Evolutionary conservation across 2,113 vertebrate genomes (phyloP), one percentile per base, ranked within the genome.

Genomic region (Smithornis capensis): DNA sequence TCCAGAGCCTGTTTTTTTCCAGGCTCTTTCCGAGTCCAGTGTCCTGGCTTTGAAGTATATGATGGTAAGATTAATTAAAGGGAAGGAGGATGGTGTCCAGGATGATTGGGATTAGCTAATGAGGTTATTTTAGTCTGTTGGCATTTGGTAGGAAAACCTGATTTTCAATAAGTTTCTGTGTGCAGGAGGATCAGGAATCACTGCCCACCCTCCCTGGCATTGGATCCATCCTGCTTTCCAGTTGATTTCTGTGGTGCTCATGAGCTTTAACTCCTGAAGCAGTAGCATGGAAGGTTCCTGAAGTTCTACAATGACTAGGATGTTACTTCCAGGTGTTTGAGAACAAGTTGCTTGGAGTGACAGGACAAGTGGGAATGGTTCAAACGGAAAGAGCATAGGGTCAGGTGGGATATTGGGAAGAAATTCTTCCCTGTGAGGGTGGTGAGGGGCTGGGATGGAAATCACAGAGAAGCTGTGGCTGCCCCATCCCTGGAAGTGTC

Each of bases 61-160:
- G 47, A 67, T 64, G 74, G 87, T 80, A 74, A 75, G 95, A 31
- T 78, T 90, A 87, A 93, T 92, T 57, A 84, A n/a, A 91, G 68
- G 76, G 55, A 27, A 63, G 70, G 17, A 86, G 76, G 37, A 37
- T 17, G 63, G 55, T 73, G 69, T 68, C 44, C 87, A 45, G 0
- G 29, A 37, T 59, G 71, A 45, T 24, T 47, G 1, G 87, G 83
- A 89, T 87, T 81, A 90, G 69, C 29, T 86, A 89, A 56, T 70
- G 50, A 69, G 35, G 45, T 71, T 84, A 56, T 67, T 70, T 83
- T 21, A 23, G 56, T 70, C 73, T 81, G 47, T 10, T 71, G 89
- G 35, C 52, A 3, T 92, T 76, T 44, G 31, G 33, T 55, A 50
- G 69, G 67, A 68, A 62, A 67, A 80, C 6, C 8, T 27, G 78